phyloP scores from a whole-genome alignment of 2,113 vertebrate genomes.

The Thalassarche chlororhynchos region DNA sequence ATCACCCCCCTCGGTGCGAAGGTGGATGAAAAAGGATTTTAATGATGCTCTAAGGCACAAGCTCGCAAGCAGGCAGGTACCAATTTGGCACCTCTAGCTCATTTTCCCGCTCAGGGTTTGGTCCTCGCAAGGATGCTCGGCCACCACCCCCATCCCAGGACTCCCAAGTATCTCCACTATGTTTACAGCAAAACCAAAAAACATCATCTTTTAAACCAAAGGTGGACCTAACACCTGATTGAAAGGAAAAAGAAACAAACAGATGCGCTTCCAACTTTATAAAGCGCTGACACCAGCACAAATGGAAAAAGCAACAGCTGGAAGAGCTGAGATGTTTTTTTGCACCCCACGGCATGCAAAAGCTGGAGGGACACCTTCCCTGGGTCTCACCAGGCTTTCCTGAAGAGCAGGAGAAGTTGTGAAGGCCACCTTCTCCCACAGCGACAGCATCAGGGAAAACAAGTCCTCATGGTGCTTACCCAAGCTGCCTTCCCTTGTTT shows the following conservation, averaged over 20 bases:
- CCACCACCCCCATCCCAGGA: neutral
- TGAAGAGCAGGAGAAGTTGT: neutral
- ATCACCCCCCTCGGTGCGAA: neutral
- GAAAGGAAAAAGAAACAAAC: neutral
- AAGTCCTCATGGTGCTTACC: rapidly evolving
- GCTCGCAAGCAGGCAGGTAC: neutral
- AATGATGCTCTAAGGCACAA: neutral
- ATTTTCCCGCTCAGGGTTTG: neutral
- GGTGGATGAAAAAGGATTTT: neutral
- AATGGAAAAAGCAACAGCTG: neutral
- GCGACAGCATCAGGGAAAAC: rapidly evolving
- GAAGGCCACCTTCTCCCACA: neutral
- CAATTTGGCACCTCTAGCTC: neutral
- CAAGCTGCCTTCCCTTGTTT: rapidly evolving
- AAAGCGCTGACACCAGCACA: neutral
- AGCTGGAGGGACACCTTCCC: neutral
- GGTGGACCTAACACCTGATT: neutral
- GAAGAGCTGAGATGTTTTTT: neutral
- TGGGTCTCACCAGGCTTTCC: neutral
- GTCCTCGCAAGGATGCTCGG: neutral
- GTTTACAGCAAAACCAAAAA: neutral
- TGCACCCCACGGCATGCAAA: neutral
- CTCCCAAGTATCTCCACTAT: neutral
- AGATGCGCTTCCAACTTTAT: neutral
- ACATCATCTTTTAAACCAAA: neutral